Percentiles rank a stretch among this genome's conserved stretches.
These are phyloP conservation scores for Gymnothorax javanicus DNA, from an alignment of 2,797 vertebrate genomes.

Conservation along the genomic window DNA sequence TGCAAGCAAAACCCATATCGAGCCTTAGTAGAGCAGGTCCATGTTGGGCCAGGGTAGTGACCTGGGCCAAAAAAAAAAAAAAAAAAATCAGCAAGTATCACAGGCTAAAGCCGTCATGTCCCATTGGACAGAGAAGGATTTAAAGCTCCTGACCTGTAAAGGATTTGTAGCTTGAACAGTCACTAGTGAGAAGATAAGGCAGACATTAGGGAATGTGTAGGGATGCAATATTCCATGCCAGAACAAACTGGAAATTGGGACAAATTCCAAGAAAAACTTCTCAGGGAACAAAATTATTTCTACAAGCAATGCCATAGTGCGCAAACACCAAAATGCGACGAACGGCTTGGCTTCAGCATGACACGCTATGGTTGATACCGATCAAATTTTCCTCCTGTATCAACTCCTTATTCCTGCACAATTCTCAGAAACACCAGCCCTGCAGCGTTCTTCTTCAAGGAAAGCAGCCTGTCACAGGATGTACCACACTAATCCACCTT, in stretches of 20 bases:
- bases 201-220: background rate
- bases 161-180: background rate
- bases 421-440: background rate
- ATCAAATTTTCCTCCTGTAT: background rate
- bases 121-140: background rate
- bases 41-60: background rate
- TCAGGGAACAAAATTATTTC: background rate
- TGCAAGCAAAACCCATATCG: constrained; percentile 15
- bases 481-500: background rate
- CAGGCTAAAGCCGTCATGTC: background rate
- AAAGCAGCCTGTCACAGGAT: background rate
- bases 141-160: background rate
- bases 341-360: background rate
- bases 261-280: background rate
- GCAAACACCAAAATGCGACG: background rate
- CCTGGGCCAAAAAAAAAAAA: background rate
- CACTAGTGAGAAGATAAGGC: background rate
- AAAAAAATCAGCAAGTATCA: background rate
- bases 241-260: background rate
- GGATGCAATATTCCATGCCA: background rate
- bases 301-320: background rate
- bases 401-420: background rate
- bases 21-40: background rate
- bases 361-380: background rate
- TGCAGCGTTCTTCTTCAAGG: background rate